Percentiles rank a stretch among this genome's conserved stretches.
phyloP scores from a whole-genome alignment of 2,113 vertebrate species.

The Austrofundulus limnaeus region DNA sequence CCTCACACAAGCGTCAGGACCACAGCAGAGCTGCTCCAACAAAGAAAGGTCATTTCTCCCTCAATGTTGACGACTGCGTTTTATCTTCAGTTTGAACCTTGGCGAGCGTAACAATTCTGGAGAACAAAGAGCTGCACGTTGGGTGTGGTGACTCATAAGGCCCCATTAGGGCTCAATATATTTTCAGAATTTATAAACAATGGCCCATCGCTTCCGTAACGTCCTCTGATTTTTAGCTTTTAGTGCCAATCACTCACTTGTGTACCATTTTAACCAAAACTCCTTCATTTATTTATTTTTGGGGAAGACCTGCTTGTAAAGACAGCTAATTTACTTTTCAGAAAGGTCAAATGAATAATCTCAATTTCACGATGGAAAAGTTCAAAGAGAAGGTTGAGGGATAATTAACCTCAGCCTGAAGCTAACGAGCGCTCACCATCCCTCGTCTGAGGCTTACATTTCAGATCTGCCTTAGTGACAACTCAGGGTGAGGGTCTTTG shows the following conservation, averaged over 20 bases:
- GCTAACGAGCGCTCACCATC: constrained; percentile 41
- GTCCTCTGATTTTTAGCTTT: neutral
- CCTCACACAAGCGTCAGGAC: constrained; percentile 27
- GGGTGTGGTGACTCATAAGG: constrained; percentile 20
- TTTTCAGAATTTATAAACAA: constrained; percentile 15
- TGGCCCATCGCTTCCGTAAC: constrained; percentile 24
- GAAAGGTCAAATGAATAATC: constrained; percentile 20
- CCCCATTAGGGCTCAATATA: constrained; percentile 4
- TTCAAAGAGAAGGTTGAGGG: constrained; percentile 22
- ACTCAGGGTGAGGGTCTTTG: constrained; percentile 66
- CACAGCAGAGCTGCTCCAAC: constrained; percentile 40
- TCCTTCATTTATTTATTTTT: neutral
- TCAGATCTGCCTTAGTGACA: constrained; percentile 55
- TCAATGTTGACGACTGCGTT: constrained; percentile 41
- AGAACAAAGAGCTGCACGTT: constrained; percentile 36
- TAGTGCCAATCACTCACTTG: constrained; percentile 5
- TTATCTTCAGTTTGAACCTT: constrained; percentile 48
- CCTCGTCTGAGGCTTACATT: constrained; percentile 39
- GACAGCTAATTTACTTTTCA: constrained; percentile 22
- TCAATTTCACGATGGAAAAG: constrained; percentile 7
- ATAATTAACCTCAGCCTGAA: constrained; percentile 48
- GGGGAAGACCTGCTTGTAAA: neutral
- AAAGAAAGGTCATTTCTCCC: constrained; percentile 70
- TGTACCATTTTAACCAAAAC: neutral
- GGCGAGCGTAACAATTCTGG: constrained; percentile 39